phyloP scores from a whole-genome alignment of 2,113 vertebrate genomes.

The Heloderma charlesbogerti region DNA sequence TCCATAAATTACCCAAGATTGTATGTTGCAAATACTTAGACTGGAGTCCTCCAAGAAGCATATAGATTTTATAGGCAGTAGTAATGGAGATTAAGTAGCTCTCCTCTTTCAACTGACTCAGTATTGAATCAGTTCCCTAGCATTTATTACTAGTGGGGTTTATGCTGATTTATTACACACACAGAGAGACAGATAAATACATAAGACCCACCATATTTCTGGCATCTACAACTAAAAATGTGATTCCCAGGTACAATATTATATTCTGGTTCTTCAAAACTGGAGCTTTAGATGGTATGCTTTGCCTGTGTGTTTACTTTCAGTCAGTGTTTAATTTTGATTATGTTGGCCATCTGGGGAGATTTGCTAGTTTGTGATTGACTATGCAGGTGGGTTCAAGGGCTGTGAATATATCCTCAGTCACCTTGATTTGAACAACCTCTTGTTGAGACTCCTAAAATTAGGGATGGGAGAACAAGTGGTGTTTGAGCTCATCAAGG shows the following conservation, averaged over 20 bases:
- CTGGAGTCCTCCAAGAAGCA: constrained; percentile 28
- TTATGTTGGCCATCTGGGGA: background rate
- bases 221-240: background rate
- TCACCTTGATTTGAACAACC: too few species aligned
- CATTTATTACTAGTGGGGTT: constrained; percentile 12
- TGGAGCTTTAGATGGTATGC: too few species aligned
- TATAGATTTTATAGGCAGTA: constrained; percentile 55
- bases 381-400: background rate
- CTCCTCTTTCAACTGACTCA: constrained; percentile 40
- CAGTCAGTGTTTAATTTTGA: background rate
- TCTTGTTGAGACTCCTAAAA: too few species aligned
- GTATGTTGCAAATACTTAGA: constrained; percentile 26
- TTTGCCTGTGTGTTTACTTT: background rate
- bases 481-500: too few species aligned
- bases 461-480: too few species aligned
- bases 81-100: constrained; percentile 58
- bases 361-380: background rate
- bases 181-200: constrained; percentile 9
- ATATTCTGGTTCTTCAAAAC: background rate
- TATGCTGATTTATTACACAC: background rate
- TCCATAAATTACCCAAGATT: constrained; percentile 39
- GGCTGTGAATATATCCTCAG: background rate
- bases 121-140: constrained; percentile 54
- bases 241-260: background rate
- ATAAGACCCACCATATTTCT: background rate